These are phyloP conservation scores for Rhinichthys klamathensis DNA, from an alignment of 2,113 vertebrate genomes.

Conservation along the genomic window DNA sequence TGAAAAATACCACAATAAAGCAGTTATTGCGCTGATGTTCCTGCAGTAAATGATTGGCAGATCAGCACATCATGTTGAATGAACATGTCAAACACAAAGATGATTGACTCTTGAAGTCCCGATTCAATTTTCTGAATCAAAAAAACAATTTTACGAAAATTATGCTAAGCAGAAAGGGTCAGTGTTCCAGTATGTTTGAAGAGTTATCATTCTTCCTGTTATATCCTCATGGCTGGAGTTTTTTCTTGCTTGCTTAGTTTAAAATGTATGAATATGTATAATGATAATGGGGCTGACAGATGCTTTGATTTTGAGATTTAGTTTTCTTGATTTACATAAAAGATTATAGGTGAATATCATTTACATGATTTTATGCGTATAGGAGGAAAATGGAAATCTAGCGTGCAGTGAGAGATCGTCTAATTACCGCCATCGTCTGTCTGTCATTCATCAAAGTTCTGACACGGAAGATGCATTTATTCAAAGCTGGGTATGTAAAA, in stretches of 20 bases:
- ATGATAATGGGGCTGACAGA: constrained; percentile 60
- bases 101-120: background rate
- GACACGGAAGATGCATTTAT: constrained; percentile 1
- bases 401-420: background rate
- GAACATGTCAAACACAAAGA: constrained; percentile 4
- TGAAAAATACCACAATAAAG: constrained; percentile 25
- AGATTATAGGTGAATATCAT: constrained; percentile 64
- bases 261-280: background rate
- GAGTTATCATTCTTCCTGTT: background rate
- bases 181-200: background rate
- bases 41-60: constrained; percentile 10
- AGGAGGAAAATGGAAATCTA: constrained; percentile 46
- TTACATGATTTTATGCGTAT: constrained; percentile 67
- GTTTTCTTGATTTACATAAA: constrained; percentile 70
- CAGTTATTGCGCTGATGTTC: constrained; percentile 3
- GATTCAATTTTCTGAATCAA: constrained; percentile 9
- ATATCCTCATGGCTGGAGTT: background rate
- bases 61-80: background rate
- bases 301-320: constrained; percentile 62
- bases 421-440: constrained; percentile 42
- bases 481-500: background rate
- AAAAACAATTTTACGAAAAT: background rate
- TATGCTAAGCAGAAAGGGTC: background rate
- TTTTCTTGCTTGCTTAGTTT: background rate
- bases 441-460: constrained; percentile 20